These are phyloP conservation scores for Agrochola lychnidis DNA, from an alignment of 2,888 invertebrate species.

Conservation along the genomic window DNA sequence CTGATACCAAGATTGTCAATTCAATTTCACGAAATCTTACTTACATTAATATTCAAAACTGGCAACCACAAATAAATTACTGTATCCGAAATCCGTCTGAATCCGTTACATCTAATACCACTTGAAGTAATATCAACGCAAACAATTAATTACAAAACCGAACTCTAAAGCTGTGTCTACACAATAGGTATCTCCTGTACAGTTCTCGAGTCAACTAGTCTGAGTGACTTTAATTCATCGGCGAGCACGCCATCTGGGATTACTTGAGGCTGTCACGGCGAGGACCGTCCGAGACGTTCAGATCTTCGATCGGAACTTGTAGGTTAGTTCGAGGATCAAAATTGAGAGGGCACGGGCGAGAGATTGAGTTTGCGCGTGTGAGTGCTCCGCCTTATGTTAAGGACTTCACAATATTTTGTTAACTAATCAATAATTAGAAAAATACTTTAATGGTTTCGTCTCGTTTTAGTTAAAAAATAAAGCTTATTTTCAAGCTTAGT, in stretches of 20 bases:
- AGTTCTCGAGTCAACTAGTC: constrained; percentile 74
- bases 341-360: constrained; percentile 52
- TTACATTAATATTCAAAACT: constrained; percentile 63
- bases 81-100: constrained; percentile 61
- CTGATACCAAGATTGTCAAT: constrained; percentile 64
- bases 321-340: constrained; percentile 71
- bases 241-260: constrained; percentile 82
- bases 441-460: background rate
- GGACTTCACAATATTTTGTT: constrained; percentile 13
- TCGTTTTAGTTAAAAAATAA: background rate
- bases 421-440: constrained; percentile 9
- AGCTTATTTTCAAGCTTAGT: background rate
- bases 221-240: constrained; percentile 84
- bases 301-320: constrained; percentile 79
- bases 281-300: constrained; percentile 71
- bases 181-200: constrained; percentile 70
- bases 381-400: constrained; percentile 40
- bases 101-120: constrained; percentile 62
- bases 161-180: constrained; percentile 66
- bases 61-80: constrained; percentile 61
- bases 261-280: constrained; percentile 82
- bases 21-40: constrained; percentile 61
- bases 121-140: constrained; percentile 65
- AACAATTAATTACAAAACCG: constrained; percentile 68
- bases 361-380: constrained; percentile 52